Conservation (phyloP, 2,113 vertebrate genomes). For the Jacana jacana region DNA sequence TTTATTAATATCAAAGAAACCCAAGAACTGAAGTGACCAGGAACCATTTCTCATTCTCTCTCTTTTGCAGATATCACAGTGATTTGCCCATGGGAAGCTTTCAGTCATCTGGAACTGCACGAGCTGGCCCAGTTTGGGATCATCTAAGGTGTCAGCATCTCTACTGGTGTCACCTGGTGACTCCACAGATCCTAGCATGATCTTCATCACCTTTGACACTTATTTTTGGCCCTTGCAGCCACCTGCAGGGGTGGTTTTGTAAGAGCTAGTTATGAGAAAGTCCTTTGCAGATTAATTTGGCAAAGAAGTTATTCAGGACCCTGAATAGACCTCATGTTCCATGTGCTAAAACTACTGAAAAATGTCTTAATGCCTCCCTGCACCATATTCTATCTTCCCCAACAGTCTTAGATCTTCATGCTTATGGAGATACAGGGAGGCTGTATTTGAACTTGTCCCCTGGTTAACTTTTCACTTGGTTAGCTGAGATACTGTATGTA, state of each 20-base stretch:
- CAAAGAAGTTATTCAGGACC: slow-evolving; percentile 37
- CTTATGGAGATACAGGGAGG: background rate
- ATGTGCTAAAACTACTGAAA: slow-evolving; percentile 25
- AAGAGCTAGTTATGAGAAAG: slow-evolving; percentile 17
- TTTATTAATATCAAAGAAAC: background rate
- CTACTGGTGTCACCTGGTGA: background rate
- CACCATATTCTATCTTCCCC: background rate
- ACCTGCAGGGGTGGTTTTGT: slow-evolving; percentile 13
- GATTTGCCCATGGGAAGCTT: slow-evolving; percentile 85
- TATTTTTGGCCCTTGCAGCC: slow-evolving; percentile 23
- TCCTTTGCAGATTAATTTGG: slow-evolving; percentile 53
- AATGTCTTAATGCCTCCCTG: slow-evolving; percentile 13
- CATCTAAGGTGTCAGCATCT: slow-evolving; percentile 67
- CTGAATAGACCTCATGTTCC: background rate
- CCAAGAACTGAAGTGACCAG: background rate
- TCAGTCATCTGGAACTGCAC: slow-evolving; percentile 81
- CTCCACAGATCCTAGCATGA: background rate
- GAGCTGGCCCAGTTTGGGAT: slow-evolving; percentile 83
- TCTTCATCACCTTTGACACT: slow-evolving; percentile 19
- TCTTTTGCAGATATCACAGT: slow-evolving; percentile 79
- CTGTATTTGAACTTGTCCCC: background rate
- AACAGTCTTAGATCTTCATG: background rate
- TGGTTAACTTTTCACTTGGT: background rate
- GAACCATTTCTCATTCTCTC: background rate
- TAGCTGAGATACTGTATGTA: background rate